phyloP scores from a whole-genome alignment of 2,888 invertebrate species.

The Timandra comae region DNA sequence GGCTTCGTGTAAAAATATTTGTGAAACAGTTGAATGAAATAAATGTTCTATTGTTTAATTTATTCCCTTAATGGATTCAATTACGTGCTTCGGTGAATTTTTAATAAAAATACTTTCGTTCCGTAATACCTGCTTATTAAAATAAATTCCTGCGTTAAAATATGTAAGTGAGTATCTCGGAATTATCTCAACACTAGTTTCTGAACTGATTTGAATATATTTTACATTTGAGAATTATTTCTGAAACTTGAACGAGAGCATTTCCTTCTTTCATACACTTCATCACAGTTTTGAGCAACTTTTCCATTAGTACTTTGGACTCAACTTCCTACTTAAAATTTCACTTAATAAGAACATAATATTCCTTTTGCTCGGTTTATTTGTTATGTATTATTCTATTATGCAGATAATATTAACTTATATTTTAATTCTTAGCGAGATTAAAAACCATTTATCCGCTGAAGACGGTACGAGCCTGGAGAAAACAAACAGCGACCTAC shows the following conservation, averaged over 20 bases:
- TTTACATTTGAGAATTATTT: slow-evolving; percentile 43
- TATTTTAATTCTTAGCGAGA: no score
- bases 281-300: slow-evolving; percentile 39
- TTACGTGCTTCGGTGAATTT: no score
- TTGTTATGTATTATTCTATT: no score
- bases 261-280: slow-evolving; percentile 40
- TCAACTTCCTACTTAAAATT: slow-evolving; percentile 57
- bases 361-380: slow-evolving; percentile 27
- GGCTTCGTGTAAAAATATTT: no score
- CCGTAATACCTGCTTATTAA: no score
- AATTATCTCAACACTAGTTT: slow-evolving; percentile 12
- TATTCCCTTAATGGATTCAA: no score
- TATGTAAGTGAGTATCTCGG: no score
- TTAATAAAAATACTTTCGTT: slow-evolving; percentile 5
- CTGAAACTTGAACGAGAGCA: slow-evolving; percentile 36
- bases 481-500: slow-evolving; percentile 17
- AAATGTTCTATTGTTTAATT: no score
- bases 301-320: slow-evolving; percentile 52
- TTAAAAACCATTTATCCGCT: no score
- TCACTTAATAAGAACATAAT: slow-evolving; percentile 53
- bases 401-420: no score
- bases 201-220: slow-evolving; percentile 36
- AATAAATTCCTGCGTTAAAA: no score
- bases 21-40: no score
- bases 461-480: slow-evolving; percentile 5